Evolutionary conservation across 2,113 vertebrate genomes (phyloP).

Genomic region (Enhydra lutris): DNA sequence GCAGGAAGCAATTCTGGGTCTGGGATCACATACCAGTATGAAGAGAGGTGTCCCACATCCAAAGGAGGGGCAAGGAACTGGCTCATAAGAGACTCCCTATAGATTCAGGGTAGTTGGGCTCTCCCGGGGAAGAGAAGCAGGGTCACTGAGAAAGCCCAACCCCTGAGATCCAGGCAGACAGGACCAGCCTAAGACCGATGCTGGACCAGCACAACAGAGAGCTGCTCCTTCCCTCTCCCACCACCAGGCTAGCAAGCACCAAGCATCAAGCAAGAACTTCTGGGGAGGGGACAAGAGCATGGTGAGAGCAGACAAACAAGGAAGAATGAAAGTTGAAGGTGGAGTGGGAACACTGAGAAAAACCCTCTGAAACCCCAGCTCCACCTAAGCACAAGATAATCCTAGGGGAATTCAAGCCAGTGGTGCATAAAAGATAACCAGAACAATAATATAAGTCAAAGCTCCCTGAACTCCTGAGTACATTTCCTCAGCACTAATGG

Average conservation of each 20-base stretch:
- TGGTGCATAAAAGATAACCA: neutral
- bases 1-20: neutral
- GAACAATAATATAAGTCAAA: neutral
- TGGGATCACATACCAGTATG: neutral
- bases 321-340: neutral
- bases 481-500: neutral
- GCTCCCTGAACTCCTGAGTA: neutral
- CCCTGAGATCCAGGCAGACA: neutral
- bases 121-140: neutral
- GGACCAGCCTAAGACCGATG: neutral
- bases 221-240: neutral
- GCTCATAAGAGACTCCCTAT: neutral
- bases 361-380: neutral
- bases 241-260: neutral
- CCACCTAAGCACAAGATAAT: neutral
- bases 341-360: neutral
- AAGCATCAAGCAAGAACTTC: neutral
- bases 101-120: neutral
- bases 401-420: neutral
- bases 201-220: neutral
- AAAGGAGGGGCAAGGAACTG: neutral
- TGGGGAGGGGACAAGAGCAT: neutral
- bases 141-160: neutral
- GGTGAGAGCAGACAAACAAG: neutral
- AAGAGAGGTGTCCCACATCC: neutral